Evolutionary conservation across 2,888 invertebrate species (phyloP).

Genomic region (Belgica antarctica): DNA sequence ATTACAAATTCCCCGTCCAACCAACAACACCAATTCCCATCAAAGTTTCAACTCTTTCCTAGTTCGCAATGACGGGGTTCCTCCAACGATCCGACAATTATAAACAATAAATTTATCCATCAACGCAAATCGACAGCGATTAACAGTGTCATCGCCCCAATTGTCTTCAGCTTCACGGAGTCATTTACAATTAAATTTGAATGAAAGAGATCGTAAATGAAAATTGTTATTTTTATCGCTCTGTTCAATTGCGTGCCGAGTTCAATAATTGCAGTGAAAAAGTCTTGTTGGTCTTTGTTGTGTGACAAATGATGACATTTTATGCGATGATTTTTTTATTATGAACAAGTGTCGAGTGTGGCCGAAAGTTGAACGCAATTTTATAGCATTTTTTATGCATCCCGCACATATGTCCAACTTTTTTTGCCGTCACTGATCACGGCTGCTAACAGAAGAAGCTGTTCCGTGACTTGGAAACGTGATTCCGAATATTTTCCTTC

Average conservation of each 20-base stretch:
- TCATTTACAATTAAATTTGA: constrained; percentile 42
- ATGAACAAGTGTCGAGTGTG: constrained; percentile 24
- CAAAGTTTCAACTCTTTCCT: no score
- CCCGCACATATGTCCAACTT: constrained; percentile 24
- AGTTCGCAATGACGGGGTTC: no score
- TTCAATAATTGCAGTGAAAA: not conserved
- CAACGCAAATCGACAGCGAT: constrained; percentile 22
- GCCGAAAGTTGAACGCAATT: not conserved
- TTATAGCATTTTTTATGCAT: constrained; percentile 31
- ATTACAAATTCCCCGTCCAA: no score
- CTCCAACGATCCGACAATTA: no score
- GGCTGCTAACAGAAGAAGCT: not conserved
- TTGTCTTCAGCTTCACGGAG: not conserved
- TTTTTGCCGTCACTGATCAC: not conserved
- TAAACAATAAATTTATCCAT: constrained; percentile 6
- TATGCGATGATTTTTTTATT: not conserved
- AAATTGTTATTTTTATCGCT: constrained; percentile 32
- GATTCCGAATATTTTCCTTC: not conserved
- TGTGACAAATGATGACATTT: constrained; percentile 27
- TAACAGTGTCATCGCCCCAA: constrained; percentile 16
- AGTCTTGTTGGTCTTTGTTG: not conserved
- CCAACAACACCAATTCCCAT: no score
- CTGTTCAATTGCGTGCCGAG: not conserved
- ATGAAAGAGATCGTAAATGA: constrained; percentile 32
- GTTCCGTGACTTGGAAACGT: constrained; percentile 8